A percentile compares a stretch with the other conserved stretches of the same genome.
These are phyloP conservation scores for Ruditapes philippinarum DNA, from an alignment of 1,140 invertebrate species.

Conservation along the genomic window DNA sequence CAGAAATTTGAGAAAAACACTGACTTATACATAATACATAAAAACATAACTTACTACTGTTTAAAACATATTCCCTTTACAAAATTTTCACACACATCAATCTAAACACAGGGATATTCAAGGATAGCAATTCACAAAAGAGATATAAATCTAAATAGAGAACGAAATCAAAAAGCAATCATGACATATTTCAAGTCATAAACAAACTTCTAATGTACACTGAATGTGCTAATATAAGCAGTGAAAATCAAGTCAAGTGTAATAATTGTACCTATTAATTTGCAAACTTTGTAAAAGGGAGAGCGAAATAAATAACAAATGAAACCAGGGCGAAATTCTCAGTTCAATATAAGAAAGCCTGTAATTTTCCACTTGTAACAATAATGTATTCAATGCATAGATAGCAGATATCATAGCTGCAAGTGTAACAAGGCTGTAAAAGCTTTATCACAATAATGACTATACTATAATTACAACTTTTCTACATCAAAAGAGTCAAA, in stretches of 20 bases:
- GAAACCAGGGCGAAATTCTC: conserved; percentile 2
- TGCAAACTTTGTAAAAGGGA: conserved; percentile 18
- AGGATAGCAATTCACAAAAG: not conserved
- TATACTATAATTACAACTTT: no score
- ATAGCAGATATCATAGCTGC: not conserved
- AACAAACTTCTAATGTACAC: not conserved
- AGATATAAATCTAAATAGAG: not conserved
- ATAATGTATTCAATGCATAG: not conserved
- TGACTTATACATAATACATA: no score
- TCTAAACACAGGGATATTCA: not conserved
- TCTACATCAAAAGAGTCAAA: no score
- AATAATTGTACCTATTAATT: conserved; percentile 28
- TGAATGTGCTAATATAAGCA: conserved; percentile 8
- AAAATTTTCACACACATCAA: no score
- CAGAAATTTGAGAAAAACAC: no score
- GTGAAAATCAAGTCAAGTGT: not conserved
- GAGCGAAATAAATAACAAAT: not conserved
- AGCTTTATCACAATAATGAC: no score
- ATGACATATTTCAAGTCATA: conserved; percentile 20
- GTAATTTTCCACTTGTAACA: not conserved
- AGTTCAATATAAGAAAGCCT: not conserved
- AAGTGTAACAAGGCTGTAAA: no score
- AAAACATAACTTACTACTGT: no score
- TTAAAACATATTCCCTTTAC: no score
- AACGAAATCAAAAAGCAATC: conserved; percentile 1